Conservation (phyloP, 1,140 invertebrate species). For the Pogonognathellus flavescens region DNA sequence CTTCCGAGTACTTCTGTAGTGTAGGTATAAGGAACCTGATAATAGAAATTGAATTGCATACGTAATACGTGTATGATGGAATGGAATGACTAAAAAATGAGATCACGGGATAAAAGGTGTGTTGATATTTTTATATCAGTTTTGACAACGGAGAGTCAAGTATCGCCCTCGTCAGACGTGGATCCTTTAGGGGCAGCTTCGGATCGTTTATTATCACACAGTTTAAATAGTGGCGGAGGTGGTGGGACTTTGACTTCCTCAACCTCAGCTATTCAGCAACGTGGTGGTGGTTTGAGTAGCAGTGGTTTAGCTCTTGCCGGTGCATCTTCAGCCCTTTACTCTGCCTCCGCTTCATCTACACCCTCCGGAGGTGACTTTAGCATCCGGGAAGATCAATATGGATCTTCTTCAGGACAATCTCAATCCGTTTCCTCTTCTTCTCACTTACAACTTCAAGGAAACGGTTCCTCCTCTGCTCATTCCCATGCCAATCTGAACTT, state of each 20-base stretch:
- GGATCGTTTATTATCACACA: conserved; percentile 32
- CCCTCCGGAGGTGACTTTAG: conserved; percentile 26
- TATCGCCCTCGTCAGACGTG: conserved; percentile 64
- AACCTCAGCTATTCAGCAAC: conserved; percentile 18
- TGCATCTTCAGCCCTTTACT: conserved; percentile 14
- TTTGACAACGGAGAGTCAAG: conserved; percentile 65
- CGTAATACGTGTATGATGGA: background rate
- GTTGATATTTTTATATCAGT: conserved; percentile 38
- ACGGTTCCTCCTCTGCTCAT: background rate
- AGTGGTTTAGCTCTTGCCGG: background rate
- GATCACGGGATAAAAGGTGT: too few species aligned
- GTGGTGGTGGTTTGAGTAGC: background rate
- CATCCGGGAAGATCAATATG: conserved; percentile 55
- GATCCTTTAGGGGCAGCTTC: conserved; percentile 64
- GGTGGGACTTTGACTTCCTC: background rate
- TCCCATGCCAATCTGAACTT: background rate
- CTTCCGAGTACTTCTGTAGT: too few species aligned
- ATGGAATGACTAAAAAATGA: background rate
- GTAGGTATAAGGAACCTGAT: too few species aligned
- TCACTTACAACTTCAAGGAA: background rate
- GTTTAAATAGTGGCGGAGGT: conserved; percentile 16
- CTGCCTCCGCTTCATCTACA: conserved; percentile 35
- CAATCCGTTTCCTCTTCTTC: background rate
- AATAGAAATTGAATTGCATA: background rate
- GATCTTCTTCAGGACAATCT: background rate